These are phyloP conservation scores for Operophtera brumata DNA, from an alignment of 2,888 invertebrate genomes.

Conservation along the genomic window DNA sequence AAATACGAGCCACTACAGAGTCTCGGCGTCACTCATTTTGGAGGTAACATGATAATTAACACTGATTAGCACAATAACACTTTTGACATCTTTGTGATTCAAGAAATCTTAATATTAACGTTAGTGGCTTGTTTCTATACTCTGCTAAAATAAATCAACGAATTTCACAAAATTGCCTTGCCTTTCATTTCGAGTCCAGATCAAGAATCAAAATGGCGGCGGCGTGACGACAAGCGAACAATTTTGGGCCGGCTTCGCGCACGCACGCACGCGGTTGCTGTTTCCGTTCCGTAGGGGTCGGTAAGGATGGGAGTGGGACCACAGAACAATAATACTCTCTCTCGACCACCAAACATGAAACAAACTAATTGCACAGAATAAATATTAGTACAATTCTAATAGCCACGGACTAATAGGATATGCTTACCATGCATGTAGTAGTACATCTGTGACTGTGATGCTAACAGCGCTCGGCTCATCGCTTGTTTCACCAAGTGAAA, in stretches of 20 bases:
- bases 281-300: slow-evolving; percentile 6
- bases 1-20: slow-evolving; percentile 16
- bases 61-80: background rate
- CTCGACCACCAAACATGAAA: too few species aligned
- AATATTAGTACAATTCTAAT: too few species aligned
- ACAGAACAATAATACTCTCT: too few species aligned
- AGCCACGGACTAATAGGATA: too few species aligned
- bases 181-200: slow-evolving; percentile 23
- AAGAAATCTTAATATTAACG: background rate
- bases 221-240: background rate
- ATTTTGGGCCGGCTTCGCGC: background rate
- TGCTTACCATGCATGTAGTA: too few species aligned
- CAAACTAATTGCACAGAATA: background rate
- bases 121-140: background rate
- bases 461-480: too few species aligned
- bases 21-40: slow-evolving; percentile 13
- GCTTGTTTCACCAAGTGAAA: background rate
- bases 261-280: slow-evolving; percentile 2
- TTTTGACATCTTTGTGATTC: background rate
- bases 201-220: slow-evolving; percentile 19
- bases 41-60: background rate
- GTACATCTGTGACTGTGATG: too few species aligned
- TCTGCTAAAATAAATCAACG: background rate
- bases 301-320: background rate
- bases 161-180: slow-evolving; percentile 8